Evolutionary conservation across 2,888 invertebrate genomes (phyloP).

Genomic region (Tipula lateralis): DNA sequence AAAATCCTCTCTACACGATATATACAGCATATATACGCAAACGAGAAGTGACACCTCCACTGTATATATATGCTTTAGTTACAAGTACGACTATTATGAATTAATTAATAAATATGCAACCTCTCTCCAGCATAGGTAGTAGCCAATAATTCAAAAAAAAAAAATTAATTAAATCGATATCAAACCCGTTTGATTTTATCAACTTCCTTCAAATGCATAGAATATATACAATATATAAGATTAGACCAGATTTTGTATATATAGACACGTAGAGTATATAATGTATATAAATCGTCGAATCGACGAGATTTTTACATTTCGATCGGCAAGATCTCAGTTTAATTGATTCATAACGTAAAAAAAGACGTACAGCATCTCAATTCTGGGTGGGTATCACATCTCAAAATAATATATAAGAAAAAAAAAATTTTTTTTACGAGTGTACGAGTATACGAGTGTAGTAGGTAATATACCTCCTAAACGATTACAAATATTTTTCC

Average conservation of each 20-base stretch:
- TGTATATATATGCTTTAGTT: neutral
- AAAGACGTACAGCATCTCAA: neutral
- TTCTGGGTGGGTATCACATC: neutral
- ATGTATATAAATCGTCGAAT: too few relatives aligned
- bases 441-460: too few relatives aligned
- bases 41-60: neutral
- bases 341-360: neutral
- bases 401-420: neutral
- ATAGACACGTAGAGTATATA: neutral
- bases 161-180: neutral
- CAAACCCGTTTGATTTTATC: slow-evolving; percentile 9
- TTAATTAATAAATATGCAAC: neutral
- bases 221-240: neutral
- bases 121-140: neutral
- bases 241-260: neutral
- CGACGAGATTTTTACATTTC: neutral
- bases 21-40: neutral
- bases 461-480: neutral
- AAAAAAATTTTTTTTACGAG: neutral
- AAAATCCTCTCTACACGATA: neutral
- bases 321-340: neutral
- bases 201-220: neutral
- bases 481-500: neutral
- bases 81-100: too few relatives aligned
- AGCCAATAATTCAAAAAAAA: neutral